phyloP scores from a whole-genome alignment of 2,888 invertebrate genomes.

The Megastigmus dorsalis region DNA sequence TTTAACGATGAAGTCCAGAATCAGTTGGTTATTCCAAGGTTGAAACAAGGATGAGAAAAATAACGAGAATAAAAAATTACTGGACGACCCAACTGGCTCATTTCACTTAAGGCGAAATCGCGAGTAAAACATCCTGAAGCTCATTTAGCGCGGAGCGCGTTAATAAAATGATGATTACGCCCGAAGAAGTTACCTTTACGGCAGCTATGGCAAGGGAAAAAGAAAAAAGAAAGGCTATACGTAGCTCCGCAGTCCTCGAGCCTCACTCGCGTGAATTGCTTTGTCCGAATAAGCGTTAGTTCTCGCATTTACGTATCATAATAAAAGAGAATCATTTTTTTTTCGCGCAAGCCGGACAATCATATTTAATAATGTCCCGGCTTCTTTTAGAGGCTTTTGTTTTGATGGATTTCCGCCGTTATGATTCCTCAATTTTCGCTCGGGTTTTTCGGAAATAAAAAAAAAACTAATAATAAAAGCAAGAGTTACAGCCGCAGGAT shows the following conservation, averaged over 20 bases:
- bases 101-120: constrained; percentile 42
- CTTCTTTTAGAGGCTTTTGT: constrained; percentile 45
- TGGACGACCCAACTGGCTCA: constrained; percentile 44
- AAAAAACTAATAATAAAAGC: neutral
- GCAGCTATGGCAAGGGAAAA: neutral
- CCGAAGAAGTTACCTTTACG: neutral
- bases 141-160: constrained; percentile 19
- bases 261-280: constrained; percentile 25
- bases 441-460: constrained; percentile 45
- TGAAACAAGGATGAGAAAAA: constrained; percentile 16
- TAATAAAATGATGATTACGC: constrained; percentile 7
- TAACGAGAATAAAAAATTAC: constrained; percentile 26
- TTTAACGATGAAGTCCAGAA: constrained; percentile 26
- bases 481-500: constrained; percentile 37
- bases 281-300: constrained; percentile 55
- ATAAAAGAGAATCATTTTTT: constrained; percentile 2
- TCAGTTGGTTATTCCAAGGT: constrained; percentile 1
- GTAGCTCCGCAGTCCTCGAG: neutral
- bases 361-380: constrained; percentile 25
- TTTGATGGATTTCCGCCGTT: constrained; percentile 45
- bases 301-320: constrained; percentile 33
- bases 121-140: constrained; percentile 8
- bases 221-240: constrained; percentile 12
- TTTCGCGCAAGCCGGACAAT: constrained; percentile 17
- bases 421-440: constrained; percentile 49